Percentiles rank a stretch among this genome's conserved stretches.
phyloP scores from a whole-genome alignment of 2,113 vertebrate species.

The Oncorhynchus tshawytscha region DNA sequence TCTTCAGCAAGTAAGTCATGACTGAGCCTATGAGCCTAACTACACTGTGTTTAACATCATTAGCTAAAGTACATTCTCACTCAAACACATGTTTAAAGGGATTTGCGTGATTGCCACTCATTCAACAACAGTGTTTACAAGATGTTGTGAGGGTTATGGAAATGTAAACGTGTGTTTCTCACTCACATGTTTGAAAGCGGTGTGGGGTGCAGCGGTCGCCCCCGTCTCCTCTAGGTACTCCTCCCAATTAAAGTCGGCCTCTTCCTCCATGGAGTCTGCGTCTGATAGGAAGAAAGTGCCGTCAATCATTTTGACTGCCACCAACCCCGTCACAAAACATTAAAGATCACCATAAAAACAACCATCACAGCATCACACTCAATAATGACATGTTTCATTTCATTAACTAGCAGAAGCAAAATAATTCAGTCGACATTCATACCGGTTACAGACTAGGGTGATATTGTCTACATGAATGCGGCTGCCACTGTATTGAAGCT shows the following conservation, averaged over 20 bases:
- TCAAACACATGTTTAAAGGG: constrained; percentile 43
- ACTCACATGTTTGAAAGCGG: constrained; percentile 93
- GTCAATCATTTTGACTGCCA: neutral
- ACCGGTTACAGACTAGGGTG: too few relatives aligned
- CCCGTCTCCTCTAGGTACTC: constrained; percentile 93
- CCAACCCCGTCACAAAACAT: neutral
- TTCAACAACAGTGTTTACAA: constrained; percentile 42
- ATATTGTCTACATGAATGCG: too few relatives aligned
- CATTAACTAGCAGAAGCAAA: too few relatives aligned
- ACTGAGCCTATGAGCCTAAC: constrained; percentile 6
- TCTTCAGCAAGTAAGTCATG: constrained; percentile 22
- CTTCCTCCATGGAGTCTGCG: constrained; percentile 81
- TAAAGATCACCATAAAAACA: too few relatives aligned
- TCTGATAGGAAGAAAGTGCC: constrained; percentile 56
- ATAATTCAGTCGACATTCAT: too few relatives aligned
- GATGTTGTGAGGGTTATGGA: constrained; percentile 14
- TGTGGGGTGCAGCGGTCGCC: constrained; percentile 83
- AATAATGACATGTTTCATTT: neutral
- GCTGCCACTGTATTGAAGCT: too few relatives aligned
- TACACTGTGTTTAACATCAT: neutral
- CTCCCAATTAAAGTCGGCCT: constrained; percentile 92
- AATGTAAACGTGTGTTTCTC: neutral
- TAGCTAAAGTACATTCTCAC: constrained; percentile 1
- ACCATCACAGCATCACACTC: neutral
- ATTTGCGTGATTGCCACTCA: constrained; percentile 46